phyloP scores from a whole-genome alignment of 2,888 invertebrate species.

The Harpagoxenus sublaevis region DNA sequence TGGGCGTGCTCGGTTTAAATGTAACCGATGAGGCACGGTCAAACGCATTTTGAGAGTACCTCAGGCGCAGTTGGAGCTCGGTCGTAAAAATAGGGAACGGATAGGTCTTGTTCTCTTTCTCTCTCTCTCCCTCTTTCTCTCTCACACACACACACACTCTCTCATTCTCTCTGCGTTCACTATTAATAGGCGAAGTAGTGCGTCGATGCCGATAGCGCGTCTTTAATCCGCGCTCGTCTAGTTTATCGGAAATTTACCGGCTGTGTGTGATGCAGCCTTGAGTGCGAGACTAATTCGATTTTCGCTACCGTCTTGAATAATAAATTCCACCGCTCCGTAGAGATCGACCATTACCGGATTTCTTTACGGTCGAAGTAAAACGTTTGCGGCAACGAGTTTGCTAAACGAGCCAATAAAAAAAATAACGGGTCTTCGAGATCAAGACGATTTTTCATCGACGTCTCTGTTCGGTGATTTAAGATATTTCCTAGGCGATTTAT shows the following conservation, averaged over 20 bases:
- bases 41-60: slow-evolving; percentile 51
- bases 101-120: slow-evolving; percentile 60
- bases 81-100: slow-evolving; percentile 73
- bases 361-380: slow-evolving; percentile 31
- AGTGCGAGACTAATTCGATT: slow-evolving; percentile 47
- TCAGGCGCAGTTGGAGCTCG: slow-evolving; percentile 60
- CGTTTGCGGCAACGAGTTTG: slow-evolving; percentile 9
- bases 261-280: slow-evolving; percentile 32
- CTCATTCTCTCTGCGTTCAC: slow-evolving; percentile 38
- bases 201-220: slow-evolving; percentile 70
- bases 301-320: slow-evolving; percentile 53
- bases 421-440: slow-evolving; percentile 21
- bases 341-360: slow-evolving; percentile 3
- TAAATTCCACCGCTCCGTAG: slow-evolving; percentile 17
- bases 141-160: slow-evolving; percentile 35
- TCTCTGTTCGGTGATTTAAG: slow-evolving; percentile 27
- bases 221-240: slow-evolving; percentile 65
- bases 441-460: slow-evolving; percentile 22
- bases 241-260: slow-evolving; percentile 73
- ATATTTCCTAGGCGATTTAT: slow-evolving; percentile 14
- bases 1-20: slow-evolving; percentile 28
- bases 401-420: slow-evolving; percentile 29
- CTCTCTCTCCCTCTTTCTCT: not conserved
- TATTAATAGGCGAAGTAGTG: slow-evolving; percentile 70
- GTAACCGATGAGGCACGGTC: slow-evolving; percentile 52